Conservation (phyloP, 2,888 invertebrate genomes). For the Mythimna lalbum region DNA sequence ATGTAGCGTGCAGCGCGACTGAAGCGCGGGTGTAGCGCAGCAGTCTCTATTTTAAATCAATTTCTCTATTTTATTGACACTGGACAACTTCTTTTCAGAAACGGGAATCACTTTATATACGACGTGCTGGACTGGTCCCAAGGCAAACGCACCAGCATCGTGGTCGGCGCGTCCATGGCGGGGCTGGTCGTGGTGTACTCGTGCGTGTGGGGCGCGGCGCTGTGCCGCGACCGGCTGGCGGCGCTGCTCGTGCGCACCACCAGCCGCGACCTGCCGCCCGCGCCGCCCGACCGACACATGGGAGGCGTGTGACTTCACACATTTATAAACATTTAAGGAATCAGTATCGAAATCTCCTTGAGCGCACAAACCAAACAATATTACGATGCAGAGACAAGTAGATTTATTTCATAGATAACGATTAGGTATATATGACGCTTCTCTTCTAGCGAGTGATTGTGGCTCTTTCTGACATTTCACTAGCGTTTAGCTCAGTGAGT, state of each 20-base stretch:
- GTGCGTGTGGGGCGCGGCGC: constrained; percentile 73
- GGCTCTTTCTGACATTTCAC: not conserved
- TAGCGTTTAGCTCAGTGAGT: constrained; percentile 14
- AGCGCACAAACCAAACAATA: constrained; percentile 3
- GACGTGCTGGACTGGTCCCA: constrained; percentile 94
- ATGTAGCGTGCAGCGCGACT: too few relatives aligned
- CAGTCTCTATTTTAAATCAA: not conserved
- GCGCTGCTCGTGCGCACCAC: constrained; percentile 72
- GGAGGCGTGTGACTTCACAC: constrained; percentile 59
- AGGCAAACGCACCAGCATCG: constrained; percentile 90
- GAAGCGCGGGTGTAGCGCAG: too few relatives aligned
- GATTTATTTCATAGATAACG: not conserved
- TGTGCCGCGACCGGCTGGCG: constrained; percentile 78
- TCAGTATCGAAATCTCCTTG: constrained; percentile 20
- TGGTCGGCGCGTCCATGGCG: constrained; percentile 72
- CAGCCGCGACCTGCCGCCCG: constrained; percentile 75
- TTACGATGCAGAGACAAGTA: not conserved
- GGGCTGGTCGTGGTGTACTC: constrained; percentile 76
- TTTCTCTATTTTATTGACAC: not conserved
- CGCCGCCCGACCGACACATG: constrained; percentile 71
- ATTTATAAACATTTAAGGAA: constrained; percentile 19
- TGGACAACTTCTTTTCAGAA: constrained; percentile 72
- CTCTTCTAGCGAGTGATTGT: not conserved
- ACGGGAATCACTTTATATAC: constrained; percentile 93
- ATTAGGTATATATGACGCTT: too few relatives aligned